Evolutionary conservation across 1,140 invertebrate species (phyloP).

Genomic region (Ridgeia piscesae): DNA sequence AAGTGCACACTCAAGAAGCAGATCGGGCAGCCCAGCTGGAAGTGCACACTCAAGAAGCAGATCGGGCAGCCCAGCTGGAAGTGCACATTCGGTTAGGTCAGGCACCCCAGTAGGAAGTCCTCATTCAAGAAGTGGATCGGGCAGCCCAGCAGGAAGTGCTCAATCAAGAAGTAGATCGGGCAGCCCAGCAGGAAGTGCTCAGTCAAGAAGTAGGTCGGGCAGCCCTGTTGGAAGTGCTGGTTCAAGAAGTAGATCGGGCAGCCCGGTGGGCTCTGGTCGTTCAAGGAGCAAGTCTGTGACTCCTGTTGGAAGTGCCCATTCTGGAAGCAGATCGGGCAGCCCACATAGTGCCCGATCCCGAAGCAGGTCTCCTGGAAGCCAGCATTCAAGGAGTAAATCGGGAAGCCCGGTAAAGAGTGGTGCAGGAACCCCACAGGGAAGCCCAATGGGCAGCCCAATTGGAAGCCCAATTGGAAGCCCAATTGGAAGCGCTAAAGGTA

Average conservation of each 20-base stretch:
- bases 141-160: no score
- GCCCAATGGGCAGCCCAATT: background rate
- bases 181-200: no score
- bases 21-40: background rate
- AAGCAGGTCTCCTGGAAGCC: background rate
- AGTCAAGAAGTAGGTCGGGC: no score
- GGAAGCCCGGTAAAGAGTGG: slow-evolving; percentile 21
- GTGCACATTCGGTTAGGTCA: no score
- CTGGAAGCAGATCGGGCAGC: slow-evolving; percentile 5
- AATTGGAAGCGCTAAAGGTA: slow-evolving; percentile 8
- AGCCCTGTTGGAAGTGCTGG: no score
- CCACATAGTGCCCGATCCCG: slow-evolving; percentile 5
- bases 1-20: background rate
- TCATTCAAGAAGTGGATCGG: no score
- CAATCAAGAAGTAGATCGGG: no score
- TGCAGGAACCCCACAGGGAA: background rate
- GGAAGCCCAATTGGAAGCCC: background rate
- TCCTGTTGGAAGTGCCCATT: background rate
- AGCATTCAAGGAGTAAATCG: slow-evolving; percentile 5
- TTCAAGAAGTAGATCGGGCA: background rate
- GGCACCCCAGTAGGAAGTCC: no score
- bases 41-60: background rate
- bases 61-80: no score
- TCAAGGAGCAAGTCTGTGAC: slow-evolving; percentile 7
- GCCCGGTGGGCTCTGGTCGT: background rate